These are phyloP conservation scores for Cotesia chilonis DNA, from an alignment of 1,140 invertebrate species.

Conservation along the genomic window DNA sequence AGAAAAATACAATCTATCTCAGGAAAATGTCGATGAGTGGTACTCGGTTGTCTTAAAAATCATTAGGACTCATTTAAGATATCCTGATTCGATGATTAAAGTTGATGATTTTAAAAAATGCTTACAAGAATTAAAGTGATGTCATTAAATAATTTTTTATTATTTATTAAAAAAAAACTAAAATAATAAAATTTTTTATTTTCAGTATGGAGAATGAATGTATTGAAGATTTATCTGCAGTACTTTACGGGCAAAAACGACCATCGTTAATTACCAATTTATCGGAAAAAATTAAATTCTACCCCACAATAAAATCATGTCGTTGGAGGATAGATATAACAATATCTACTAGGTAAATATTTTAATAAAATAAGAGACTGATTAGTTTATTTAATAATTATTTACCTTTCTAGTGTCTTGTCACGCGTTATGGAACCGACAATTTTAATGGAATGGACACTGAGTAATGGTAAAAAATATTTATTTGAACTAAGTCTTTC, in stretches of 20 bases:
- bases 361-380: conserved; percentile 15
- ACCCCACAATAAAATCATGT: conserved; percentile 52
- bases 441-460: conserved; percentile 61
- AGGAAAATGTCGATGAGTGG: conserved; percentile 56
- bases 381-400: not conserved
- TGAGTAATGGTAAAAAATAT: conserved; percentile 53
- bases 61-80: conserved; percentile 49
- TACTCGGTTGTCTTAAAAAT: conserved; percentile 56
- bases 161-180: conserved; percentile 23
- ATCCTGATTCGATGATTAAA: conserved; percentile 45
- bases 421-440: conserved; percentile 58
- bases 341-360: conserved; percentile 58
- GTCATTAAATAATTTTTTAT: not conserved
- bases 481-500: conserved; percentile 58
- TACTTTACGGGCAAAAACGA: conserved; percentile 56
- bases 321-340: conserved; percentile 59
- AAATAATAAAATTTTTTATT: conserved; percentile 9
- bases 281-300: conserved; percentile 50
- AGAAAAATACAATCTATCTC: conserved; percentile 53
- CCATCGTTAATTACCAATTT: conserved; percentile 45
- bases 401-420: conserved; percentile 51
- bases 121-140: conserved; percentile 58
- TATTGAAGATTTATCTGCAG: conserved; percentile 56
- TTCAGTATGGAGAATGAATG: conserved; percentile 56
- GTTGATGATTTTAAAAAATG: conserved; percentile 55